These are phyloP conservation scores for Girardinichthys multiradiatus DNA, from an alignment of 2,113 vertebrate species.

Conservation along the genomic window DNA sequence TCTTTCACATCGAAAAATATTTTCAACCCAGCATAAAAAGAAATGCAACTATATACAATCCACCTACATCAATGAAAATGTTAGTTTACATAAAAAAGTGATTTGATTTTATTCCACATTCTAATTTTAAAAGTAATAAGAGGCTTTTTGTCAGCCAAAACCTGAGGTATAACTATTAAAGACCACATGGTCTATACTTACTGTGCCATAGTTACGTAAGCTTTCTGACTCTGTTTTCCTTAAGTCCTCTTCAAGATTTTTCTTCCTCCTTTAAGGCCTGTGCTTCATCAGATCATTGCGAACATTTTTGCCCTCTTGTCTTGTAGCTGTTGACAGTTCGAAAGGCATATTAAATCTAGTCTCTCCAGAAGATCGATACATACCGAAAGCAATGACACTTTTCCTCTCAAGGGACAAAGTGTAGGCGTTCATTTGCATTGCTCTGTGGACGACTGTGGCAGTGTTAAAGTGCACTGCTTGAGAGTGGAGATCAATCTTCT, in stretches of 20 bases:
- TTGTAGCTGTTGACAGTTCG: conserved; percentile 56
- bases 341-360: conserved; percentile 75
- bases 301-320: conserved; percentile 11
- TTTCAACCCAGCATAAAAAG: too few relatives aligned
- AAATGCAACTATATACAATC: too few relatives aligned
- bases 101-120: not conserved
- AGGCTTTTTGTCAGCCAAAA: not conserved
- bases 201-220: not conserved
- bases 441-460: conserved; percentile 14
- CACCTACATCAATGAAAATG: too few relatives aligned
- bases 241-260: conserved; percentile 26
- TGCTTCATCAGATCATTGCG: conserved; percentile 16
- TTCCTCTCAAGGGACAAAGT: conserved; percentile 42
- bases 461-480: conserved; percentile 56
- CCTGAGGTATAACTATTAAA: not conserved
- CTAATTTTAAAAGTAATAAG: not conserved
- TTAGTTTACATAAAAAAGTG: not conserved
- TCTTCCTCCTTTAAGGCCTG: conserved; percentile 22
- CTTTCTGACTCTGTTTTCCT: not conserved
- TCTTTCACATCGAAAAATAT: too few relatives aligned
- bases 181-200: not conserved
- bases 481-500: conserved; percentile 60
- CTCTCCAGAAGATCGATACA: conserved; percentile 68
- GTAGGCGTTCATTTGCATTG: conserved; percentile 67
- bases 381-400: conserved; percentile 61